phyloP scores from a whole-genome alignment of 2,113 vertebrate species.

The Nicator chloris region DNA sequence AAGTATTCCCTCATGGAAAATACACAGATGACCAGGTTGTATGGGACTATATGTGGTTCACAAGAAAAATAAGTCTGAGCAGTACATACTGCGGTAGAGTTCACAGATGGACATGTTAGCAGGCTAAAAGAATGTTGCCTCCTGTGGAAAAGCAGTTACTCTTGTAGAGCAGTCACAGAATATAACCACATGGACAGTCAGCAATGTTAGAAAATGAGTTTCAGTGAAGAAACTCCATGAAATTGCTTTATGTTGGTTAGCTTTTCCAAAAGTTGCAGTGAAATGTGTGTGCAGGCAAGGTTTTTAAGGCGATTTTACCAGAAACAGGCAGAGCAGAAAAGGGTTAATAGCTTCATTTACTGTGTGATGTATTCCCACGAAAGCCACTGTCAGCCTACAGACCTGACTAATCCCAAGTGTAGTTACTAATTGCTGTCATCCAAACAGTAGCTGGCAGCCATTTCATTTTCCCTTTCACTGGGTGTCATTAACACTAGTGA shows the following conservation, averaged over 20 bases:
- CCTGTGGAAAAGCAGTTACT: not conserved
- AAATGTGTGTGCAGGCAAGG: not conserved
- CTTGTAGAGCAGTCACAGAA: not conserved
- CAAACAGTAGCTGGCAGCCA: conserved; percentile 38
- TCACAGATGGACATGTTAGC: not conserved
- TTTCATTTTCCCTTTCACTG: conserved; percentile 39
- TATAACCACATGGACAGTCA: not conserved
- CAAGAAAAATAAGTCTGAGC: not conserved
- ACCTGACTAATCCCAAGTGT: conserved; percentile 31
- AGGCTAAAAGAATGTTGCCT: not conserved
- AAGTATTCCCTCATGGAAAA: not conserved
- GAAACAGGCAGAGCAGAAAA: not conserved
- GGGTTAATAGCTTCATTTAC: conserved; percentile 26
- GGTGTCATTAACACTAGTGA: conserved; percentile 7
- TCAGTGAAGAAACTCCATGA: not conserved
- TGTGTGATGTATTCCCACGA: not conserved
- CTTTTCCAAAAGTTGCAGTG: not conserved
- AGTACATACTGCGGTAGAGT: not conserved
- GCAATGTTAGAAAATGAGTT: not conserved
- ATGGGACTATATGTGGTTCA: not conserved
- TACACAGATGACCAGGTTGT: not conserved
- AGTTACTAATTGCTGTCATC: conserved; percentile 49
- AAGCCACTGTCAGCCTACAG: not conserved
- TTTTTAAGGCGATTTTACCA: not conserved
- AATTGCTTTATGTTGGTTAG: not conserved